A percentile compares a stretch with the other conserved stretches of the same genome.
Evolutionary conservation across 2,113 vertebrate genomes (phyloP).

Genomic region (Agapornis roseicollis): DNA sequence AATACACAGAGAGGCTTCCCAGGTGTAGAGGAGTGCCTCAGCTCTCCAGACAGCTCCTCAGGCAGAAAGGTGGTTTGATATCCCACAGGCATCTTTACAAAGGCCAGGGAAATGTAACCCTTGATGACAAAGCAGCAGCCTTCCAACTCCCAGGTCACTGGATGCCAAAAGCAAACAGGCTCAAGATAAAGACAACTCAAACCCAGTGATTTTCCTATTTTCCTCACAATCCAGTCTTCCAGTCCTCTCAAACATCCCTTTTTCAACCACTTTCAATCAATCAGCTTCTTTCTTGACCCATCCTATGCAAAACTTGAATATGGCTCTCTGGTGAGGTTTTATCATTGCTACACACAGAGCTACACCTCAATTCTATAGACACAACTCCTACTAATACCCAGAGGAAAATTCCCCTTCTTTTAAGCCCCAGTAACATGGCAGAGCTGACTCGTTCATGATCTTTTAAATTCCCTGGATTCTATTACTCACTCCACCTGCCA

Average conservation of each 20-base stretch:
- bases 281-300: not conserved
- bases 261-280: not conserved
- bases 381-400: not conserved
- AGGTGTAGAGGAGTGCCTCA: not conserved
- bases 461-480: not conserved
- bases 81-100: not conserved
- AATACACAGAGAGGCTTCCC: not conserved
- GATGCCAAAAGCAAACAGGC: not conserved
- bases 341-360: not conserved
- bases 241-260: not conserved
- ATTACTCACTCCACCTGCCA: not conserved
- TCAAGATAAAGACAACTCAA: not conserved
- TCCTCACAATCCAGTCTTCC: not conserved
- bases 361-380: not conserved
- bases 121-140: not conserved
- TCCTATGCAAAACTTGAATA: not conserved
- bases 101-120: not conserved
- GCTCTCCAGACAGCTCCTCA: not conserved
- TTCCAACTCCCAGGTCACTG: not conserved
- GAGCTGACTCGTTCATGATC: not conserved
- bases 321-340: not conserved
- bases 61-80: not conserved
- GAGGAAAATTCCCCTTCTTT: not conserved
- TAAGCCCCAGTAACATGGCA: not conserved
- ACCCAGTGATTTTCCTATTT: not conserved